Evolutionary conservation across 2,797 vertebrate genomes (phyloP), one percentile per base, ranked within the genome.

Genomic region (Varecia variegata): DNA sequence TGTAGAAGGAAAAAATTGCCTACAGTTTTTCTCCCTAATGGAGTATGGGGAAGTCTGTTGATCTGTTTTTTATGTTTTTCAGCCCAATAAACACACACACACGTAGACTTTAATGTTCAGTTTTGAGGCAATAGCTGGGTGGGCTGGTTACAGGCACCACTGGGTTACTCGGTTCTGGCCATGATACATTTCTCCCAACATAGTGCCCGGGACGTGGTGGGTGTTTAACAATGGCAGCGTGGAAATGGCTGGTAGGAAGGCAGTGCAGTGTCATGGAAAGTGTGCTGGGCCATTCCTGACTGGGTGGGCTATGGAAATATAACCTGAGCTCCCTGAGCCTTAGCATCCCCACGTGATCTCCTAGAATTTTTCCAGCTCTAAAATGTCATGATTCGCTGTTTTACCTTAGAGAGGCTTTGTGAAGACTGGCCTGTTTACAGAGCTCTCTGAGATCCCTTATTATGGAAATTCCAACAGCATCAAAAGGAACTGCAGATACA

Each of bases 401-500:
- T 95, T 90, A 84, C 35, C 43, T 76, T 52, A 68, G 32, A 77
- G 10, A 25, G n/a, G 9, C 43, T 92, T 87, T 89, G n/a, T 84
- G 60, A 73, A 96, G 40, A 80, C 62, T 56, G 20, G 43, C 30
- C 13, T 76, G 43, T 89, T 97, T 85, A n/a, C 77, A 90, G 47
- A 90, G 6, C 6, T 83, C 52, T 91, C 65, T 88, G 67, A 95
- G 52, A 82, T 76, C 60, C 30, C 54, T 50, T 89, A 32, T 30
- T 50, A 73, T 58, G 25, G 56, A 87, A 80, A 62, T 92, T 90
- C 27, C 21, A 58, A 67, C 18, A 92, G 62, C 43, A 27, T 88
- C 43, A 74, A 90, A 93, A 73, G 25, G 82, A 85, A 73, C 25
- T 43, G 32, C 5, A 68, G 43, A 82, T 47, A 76, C 7, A 62